phyloP scores from a whole-genome alignment of 2,797 vertebrate genomes.

The Lagocephalus sceleratus region DNA sequence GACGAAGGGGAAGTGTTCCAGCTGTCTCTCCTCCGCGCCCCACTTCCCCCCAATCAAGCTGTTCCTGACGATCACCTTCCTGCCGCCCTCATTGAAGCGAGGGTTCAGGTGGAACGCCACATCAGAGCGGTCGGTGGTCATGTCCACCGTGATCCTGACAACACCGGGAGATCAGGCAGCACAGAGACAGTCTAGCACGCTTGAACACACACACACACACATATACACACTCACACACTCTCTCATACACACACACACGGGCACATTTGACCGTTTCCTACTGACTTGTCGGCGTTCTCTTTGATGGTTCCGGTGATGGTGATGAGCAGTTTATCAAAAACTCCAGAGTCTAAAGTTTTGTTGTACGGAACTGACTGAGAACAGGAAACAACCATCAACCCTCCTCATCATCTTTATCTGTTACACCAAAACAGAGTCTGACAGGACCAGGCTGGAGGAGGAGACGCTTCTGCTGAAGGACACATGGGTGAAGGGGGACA shows the following conservation, averaged over 20 bases:
- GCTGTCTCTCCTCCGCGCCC: constrained; percentile 49
- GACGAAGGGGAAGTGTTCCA: constrained; percentile 37
- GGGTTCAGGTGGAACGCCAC: constrained; percentile 62
- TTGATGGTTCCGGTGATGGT: constrained; percentile 49
- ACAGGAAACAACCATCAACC: constrained; percentile 6
- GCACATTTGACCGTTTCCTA: not conserved
- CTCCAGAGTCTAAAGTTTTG: not conserved
- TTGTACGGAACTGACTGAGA: constrained; percentile 31
- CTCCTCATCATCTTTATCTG: not conserved
- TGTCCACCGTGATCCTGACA: constrained; percentile 46
- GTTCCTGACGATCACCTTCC: constrained; percentile 49
- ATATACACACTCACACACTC: not conserved
- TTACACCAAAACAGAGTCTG: too few species aligned
- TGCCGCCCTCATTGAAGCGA: constrained; percentile 48
- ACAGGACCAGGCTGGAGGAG: too few species aligned
- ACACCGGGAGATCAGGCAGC: not conserved
- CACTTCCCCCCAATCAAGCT: constrained; percentile 11
- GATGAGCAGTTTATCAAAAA: constrained; percentile 46
- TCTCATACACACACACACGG: not conserved
- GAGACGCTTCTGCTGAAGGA: too few species aligned
- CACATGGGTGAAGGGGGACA: too few species aligned
- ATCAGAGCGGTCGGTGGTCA: not conserved
- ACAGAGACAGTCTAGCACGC: not conserved
- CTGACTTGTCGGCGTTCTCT: constrained; percentile 40
- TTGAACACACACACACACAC: not conserved